phyloP scores from a whole-genome alignment of 1,140 invertebrate genomes.

The Rhyzopertha dominica region DNA sequence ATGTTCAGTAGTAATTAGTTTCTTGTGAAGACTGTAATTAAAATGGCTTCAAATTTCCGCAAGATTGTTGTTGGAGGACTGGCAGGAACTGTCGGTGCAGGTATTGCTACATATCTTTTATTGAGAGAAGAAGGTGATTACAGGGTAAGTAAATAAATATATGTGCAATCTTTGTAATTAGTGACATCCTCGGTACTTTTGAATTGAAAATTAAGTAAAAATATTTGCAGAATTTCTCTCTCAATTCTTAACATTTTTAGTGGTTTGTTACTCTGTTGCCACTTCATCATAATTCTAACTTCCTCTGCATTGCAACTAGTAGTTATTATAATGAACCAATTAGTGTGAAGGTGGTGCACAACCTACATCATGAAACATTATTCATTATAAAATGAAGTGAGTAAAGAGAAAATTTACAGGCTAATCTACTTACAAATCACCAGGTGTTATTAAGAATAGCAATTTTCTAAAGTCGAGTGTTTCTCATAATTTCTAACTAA shows the following conservation, averaged over 20 bases:
- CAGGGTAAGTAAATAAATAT: constrained; percentile 24
- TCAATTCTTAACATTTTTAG: not conserved
- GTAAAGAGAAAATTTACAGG: too few species aligned
- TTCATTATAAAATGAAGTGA: too few species aligned
- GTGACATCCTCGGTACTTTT: not conserved
- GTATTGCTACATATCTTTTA: constrained; percentile 50
- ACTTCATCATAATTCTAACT: not conserved
- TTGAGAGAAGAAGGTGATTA: constrained; percentile 30
- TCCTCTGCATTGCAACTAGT: not conserved
- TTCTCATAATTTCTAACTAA: too few species aligned
- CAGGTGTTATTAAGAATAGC: too few species aligned
- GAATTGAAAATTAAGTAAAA: not conserved
- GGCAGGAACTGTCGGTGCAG: constrained; percentile 49
- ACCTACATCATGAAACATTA: too few species aligned
- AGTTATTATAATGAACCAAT: too few species aligned
- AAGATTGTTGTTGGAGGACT: constrained; percentile 49
- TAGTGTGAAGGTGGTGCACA: too few species aligned
- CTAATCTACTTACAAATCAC: too few species aligned
- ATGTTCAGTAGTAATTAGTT: too few species aligned
- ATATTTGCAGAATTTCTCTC: constrained; percentile 5
- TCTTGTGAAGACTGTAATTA: too few species aligned
- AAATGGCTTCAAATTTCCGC: constrained; percentile 49
- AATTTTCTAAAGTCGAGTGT: too few species aligned
- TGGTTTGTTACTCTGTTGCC: not conserved
- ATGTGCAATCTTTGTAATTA: not conserved